Base-by-base conservation (phyloP, 2,888 invertebrate genomes). In the Himalopsyche anomala region DNA sequence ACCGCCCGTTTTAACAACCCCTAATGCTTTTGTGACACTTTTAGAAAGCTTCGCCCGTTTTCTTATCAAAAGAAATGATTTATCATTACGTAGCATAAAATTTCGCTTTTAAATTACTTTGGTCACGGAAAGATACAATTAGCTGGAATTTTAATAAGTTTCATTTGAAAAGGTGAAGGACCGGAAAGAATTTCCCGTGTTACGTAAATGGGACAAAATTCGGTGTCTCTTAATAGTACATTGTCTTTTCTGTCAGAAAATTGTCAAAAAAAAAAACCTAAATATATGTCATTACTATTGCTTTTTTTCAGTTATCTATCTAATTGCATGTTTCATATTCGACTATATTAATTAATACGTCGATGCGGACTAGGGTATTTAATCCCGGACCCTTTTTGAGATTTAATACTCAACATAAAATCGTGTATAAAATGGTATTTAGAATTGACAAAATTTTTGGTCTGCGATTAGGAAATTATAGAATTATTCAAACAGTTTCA, bases 1-100 rank as follows among this genome's bases (percentile, higher is more conserved):
- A 62, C 19, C 19, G n/a, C 6, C 2, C 8, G 62, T 62, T 62
- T 62, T 62, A 19, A 19, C 62, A 11, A 62, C 62, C 62, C 62
- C 62, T 62, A 62, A 62, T 19, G 62, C n/a, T 15, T 62, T 62
- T 28, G 62, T 62, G 62, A 62, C 62, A 62, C 62, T 62, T 62
- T 56, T 19, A 62, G 19, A 62, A 56, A 62, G 19, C 9, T 62
- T 2, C 15, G 19, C 62, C 62, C 19, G n/a, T 19, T 62, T 62
- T 28, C 62, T 62, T 62, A 62, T 62, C 62, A n/a, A 62, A 62
- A 28, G 62, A 28, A 62, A 62, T 62, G 62, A 62, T 62, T 62
- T 62, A 62, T 62, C 62, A 28, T 28, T 19, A 28, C 19, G 62
- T 28, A 4, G 19, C 62, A 8, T 9, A 19, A 19, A 19, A 62